phyloP scores from a whole-genome alignment of 1,140 invertebrate genomes.

The Meloidogyne floridensis region DNA sequence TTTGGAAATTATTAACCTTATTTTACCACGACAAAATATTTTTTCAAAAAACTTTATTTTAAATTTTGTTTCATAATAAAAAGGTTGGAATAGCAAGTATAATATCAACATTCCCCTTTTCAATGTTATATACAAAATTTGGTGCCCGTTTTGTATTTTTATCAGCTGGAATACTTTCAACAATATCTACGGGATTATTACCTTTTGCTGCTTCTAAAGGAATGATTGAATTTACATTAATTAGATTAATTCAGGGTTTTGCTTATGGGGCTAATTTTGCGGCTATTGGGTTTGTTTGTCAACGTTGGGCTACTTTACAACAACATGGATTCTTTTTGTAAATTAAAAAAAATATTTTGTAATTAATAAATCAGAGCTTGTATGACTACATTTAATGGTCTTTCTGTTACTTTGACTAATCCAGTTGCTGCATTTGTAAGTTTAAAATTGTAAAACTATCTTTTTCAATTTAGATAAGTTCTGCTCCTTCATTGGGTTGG shows the following conservation, averaged over 20 bases:
- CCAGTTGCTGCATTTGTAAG: slow-evolving; percentile 27
- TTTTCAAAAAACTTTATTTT: no score
- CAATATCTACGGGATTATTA: slow-evolving; percentile 35
- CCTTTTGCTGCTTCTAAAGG: slow-evolving; percentile 38
- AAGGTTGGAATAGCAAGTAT: slow-evolving; percentile 41
- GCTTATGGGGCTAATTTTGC: slow-evolving; percentile 51
- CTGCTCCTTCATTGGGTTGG: slow-evolving; percentile 39
- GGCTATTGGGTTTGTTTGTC: slow-evolving; percentile 45
- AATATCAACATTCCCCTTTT: slow-evolving; percentile 46
- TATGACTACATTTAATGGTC: slow-evolving; percentile 29
- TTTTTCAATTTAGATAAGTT: slow-evolving; percentile 23
- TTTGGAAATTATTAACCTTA: not conserved
- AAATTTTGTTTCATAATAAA: not conserved
- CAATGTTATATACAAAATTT: slow-evolving; percentile 40
- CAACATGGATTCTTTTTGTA: slow-evolving; percentile 52
- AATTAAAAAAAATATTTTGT: not conserved
- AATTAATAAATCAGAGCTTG: slow-evolving; percentile 13
- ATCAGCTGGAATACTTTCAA: slow-evolving; percentile 40
- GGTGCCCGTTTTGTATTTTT: slow-evolving; percentile 46
- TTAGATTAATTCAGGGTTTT: slow-evolving; percentile 43
- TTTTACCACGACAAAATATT: no score
- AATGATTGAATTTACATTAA: slow-evolving; percentile 31
- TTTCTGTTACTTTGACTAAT: slow-evolving; percentile 30
- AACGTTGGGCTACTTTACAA: slow-evolving; percentile 44
- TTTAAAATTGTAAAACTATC: not conserved